These are phyloP conservation scores for Asarcornis scutulata DNA, from an alignment of 2,113 vertebrate genomes.

Conservation along the genomic window DNA sequence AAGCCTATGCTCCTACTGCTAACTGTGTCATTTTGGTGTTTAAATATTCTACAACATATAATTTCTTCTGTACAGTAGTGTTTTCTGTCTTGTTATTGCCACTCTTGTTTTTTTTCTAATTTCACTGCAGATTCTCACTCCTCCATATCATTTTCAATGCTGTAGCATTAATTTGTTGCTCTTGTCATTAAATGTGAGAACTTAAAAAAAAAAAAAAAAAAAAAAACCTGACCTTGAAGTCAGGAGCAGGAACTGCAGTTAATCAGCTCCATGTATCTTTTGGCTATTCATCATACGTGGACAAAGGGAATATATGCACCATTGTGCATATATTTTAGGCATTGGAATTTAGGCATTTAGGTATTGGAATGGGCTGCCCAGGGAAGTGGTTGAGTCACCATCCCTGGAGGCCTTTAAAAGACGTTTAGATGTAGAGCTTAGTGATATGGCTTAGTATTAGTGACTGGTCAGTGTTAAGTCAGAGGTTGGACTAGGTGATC, in stretches of 20 bases:
- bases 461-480: no score
- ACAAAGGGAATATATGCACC: not conserved
- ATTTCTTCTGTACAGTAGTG: not conserved
- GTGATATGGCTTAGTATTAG: no score
- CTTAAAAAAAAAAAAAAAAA: not conserved
- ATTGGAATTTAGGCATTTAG: no score
- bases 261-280: not conserved
- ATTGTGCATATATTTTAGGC: not conserved
- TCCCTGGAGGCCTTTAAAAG: no score
- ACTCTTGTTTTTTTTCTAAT: not conserved
- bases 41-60: not conserved
- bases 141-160: not conserved
- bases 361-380: no score
- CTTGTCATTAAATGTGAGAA: not conserved
- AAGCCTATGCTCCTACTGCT: not conserved
- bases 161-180: not conserved
- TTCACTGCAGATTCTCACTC: not conserved
- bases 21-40: not conserved
- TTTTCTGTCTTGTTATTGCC: not conserved
- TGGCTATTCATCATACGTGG: not conserved
- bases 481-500: no score
- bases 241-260: not conserved
- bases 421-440: no score
- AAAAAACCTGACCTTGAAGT: not conserved
- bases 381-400: no score